Evolutionary conservation across 2,113 vertebrate genomes (phyloP).

Genomic region (Redunca redunca): DNA sequence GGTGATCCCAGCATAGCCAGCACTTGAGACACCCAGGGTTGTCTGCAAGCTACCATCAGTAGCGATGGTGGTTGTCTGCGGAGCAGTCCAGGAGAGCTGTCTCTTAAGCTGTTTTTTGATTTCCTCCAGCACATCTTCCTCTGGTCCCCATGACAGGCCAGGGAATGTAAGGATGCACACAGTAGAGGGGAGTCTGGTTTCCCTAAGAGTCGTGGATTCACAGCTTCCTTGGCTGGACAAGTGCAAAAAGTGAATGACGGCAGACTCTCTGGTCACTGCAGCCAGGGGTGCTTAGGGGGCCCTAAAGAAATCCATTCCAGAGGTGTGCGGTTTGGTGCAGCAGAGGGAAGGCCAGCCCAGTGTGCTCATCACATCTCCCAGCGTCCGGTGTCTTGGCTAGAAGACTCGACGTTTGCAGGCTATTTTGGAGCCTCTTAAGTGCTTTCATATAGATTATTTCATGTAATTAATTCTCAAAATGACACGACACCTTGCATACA

Average conservation of each 20-base stretch:
- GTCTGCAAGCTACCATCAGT: background rate
- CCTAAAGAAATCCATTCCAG: background rate
- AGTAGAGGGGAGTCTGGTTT: background rate
- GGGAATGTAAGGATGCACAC: background rate
- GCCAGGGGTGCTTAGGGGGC: background rate
- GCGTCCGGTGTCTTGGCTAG: background rate
- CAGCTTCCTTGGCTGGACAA: background rate
- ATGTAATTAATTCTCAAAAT: background rate
- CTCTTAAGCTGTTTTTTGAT: background rate
- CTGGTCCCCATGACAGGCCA: background rate
- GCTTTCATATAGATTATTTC: background rate
- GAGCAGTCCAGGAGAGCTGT: background rate
- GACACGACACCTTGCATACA: background rate
- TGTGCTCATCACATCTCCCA: fast-evolving
- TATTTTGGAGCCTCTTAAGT: background rate
- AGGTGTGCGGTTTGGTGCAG: background rate
- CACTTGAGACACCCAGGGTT: background rate
- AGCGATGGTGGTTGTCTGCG: fast-evolving
- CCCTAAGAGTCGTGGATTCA: background rate
- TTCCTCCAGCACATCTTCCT: background rate
- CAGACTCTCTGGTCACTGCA: background rate
- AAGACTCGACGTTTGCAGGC: background rate
- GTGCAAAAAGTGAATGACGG: background rate
- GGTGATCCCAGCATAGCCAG: background rate
- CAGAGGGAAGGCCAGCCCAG: background rate